Percentiles rank a stretch among this genome's conserved stretches.
These are phyloP conservation scores for Mesodorylaimus sp. DNA, from an alignment of 2,888 invertebrate species.

Conservation along the genomic window DNA sequence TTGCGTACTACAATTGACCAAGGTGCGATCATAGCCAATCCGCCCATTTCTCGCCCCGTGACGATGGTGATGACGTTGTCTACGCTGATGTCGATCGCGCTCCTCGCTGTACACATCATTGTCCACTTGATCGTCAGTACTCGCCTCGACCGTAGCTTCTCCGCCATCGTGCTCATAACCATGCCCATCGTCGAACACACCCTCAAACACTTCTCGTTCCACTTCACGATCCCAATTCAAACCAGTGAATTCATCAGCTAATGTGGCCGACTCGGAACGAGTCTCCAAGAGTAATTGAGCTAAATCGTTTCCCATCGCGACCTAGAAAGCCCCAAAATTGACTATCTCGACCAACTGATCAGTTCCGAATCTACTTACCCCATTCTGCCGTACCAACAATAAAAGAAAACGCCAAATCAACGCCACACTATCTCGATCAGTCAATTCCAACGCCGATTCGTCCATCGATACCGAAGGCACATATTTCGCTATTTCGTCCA, in stretches of 20 bases:
- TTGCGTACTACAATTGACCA: slow-evolving; percentile 2
- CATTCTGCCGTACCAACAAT: slow-evolving; percentile 3
- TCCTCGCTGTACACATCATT: background rate
- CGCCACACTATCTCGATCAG: slow-evolving; percentile 1
- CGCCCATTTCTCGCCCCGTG: background rate
- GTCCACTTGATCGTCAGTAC: no score
- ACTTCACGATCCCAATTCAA: background rate
- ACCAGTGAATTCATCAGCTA: no score
- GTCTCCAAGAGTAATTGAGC: background rate
- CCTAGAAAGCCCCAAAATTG: no score
- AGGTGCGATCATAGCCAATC: background rate
- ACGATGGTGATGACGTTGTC: background rate
- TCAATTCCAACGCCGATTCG: no score
- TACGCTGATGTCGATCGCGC: background rate
- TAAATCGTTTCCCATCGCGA: background rate
- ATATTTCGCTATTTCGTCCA: background rate
- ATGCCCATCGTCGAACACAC: background rate
- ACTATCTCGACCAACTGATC: no score
- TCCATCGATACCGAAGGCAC: background rate
- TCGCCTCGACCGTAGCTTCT: no score
- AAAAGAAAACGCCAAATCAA: slow-evolving; percentile 3
- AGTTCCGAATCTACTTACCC: no score
- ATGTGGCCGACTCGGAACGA: no score
- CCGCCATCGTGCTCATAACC: background rate
- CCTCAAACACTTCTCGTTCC: slow-evolving; percentile 2